Percentiles rank a stretch among this genome's conserved stretches.
phyloP scores from a whole-genome alignment of 2,113 vertebrate genomes.

The Opisthocomus hoazin region DNA sequence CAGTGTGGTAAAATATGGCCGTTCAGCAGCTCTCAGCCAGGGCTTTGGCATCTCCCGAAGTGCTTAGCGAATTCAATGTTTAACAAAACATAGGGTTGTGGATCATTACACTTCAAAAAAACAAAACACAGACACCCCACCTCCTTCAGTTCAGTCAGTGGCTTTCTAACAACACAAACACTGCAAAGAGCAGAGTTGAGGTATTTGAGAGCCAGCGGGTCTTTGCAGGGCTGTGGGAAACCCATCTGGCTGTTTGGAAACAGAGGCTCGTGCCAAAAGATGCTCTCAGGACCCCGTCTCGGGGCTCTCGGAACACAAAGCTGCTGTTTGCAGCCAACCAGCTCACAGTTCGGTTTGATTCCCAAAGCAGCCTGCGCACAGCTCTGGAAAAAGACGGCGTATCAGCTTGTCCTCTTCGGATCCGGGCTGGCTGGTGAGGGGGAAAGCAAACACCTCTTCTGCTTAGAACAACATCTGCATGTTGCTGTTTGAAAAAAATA shows the following conservation, averaged over 20 bases:
- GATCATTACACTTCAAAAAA: neutral
- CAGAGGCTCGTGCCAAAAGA: neutral
- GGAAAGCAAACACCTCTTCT: constrained; percentile 13
- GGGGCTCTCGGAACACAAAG: neutral
- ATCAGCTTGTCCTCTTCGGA: neutral
- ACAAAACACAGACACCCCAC: neutral
- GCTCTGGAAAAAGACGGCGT: neutral
- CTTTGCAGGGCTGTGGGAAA: neutral
- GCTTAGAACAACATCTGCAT: constrained; percentile 39
- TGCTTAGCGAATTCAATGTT: accelerated
- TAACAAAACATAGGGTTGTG: neutral
- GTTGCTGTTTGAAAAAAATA: constrained; percentile 35
- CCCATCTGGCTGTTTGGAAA: neutral
- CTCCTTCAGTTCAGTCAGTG: neutral
- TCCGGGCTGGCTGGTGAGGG: neutral
- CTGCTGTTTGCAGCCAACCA: neutral
- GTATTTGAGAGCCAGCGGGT: neutral
- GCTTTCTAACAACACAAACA: neutral
- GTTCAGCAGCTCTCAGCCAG: neutral
- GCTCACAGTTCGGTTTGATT: neutral
- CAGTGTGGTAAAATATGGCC: neutral
- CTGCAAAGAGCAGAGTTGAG: neutral
- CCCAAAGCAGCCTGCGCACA: neutral
- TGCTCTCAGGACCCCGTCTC: neutral
- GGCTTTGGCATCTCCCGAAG: neutral